Evolutionary conservation across 2,888 invertebrate species (phyloP).

Genomic region (Eilema depressum): DNA sequence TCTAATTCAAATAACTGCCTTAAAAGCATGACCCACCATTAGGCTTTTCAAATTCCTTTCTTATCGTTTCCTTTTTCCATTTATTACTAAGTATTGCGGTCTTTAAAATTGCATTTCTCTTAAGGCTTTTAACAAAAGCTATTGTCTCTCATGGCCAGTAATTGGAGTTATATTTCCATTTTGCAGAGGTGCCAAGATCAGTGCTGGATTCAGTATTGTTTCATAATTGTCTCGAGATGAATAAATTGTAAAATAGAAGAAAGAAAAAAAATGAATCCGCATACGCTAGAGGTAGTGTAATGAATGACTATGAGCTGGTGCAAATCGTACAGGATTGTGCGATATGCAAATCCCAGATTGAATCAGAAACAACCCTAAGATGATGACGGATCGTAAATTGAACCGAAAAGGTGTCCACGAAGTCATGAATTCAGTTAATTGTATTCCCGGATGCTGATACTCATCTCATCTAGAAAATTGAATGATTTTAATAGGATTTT

Average conservation of each 20-base stretch:
- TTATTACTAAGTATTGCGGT: conserved; percentile 26
- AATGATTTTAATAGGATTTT: no score
- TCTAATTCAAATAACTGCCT: background rate
- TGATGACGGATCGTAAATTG: no score
- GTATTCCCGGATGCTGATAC: no score
- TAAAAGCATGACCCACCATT: conserved; percentile 29
- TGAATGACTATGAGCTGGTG: no score
- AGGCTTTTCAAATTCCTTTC: conserved; percentile 34
- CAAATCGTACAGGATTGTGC: no score
- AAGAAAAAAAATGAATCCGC: background rate
- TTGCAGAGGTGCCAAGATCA: conserved; percentile 19
- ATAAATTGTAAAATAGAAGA: conserved; percentile 22
- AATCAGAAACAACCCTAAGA: no score
- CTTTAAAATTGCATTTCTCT: conserved; percentile 49
- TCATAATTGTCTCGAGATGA: conserved; percentile 37
- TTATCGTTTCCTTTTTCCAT: conserved; percentile 31
- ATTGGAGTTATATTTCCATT: conserved; percentile 49
- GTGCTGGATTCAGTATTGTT: conserved; percentile 41
- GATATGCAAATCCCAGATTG: no score
- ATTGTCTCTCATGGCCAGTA: conserved; percentile 43
- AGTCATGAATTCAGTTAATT: no score
- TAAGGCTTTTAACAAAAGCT: conserved; percentile 40
- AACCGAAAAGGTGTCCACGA: no score
- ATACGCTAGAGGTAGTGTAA: background rate
- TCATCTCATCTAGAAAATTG: no score